These are phyloP conservation scores for Camptogramma bilineatum DNA, from an alignment of 2,888 invertebrate genomes.

Conservation along the genomic window DNA sequence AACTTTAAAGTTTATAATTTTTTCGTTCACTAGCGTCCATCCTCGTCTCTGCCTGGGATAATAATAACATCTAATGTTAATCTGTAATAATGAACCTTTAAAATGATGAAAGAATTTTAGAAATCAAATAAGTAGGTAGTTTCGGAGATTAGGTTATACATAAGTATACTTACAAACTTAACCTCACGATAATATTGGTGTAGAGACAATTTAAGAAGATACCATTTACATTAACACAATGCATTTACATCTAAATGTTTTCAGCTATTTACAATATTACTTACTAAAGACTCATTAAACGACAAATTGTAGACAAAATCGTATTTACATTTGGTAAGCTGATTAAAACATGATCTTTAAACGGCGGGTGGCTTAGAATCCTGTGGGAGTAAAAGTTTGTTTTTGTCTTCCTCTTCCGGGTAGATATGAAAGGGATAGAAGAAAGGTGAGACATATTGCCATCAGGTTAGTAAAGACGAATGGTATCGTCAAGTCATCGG, in stretches of 20 bases:
- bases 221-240: not conserved
- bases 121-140: too few species aligned
- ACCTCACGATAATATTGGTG: too few species aligned
- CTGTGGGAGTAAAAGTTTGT: conserved; percentile 66
- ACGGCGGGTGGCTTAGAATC: conserved; percentile 61
- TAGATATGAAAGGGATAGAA: conserved; percentile 48
- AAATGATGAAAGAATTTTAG: too few species aligned
- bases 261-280: conserved; percentile 23
- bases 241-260: conserved; percentile 10
- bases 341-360: conserved; percentile 74
- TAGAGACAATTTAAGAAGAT: too few species aligned
- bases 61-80: too few species aligned
- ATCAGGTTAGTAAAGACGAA: conserved; percentile 51
- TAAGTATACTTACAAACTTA: too few species aligned
- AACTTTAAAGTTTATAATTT: too few species aligned
- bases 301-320: conserved; percentile 28
- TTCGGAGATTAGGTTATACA: too few species aligned
- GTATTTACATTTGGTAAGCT: conserved; percentile 46
- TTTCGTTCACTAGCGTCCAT: too few species aligned
- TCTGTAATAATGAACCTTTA: too few species aligned
- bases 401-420: conserved; percentile 51
- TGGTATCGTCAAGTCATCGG: conserved; percentile 40
- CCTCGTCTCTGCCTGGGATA: too few species aligned
- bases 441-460: conserved; percentile 45
- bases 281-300: conserved; percentile 24